phyloP scores from a whole-genome alignment of 2,113 vertebrate genomes.

The Megaceryle torquata region DNA sequence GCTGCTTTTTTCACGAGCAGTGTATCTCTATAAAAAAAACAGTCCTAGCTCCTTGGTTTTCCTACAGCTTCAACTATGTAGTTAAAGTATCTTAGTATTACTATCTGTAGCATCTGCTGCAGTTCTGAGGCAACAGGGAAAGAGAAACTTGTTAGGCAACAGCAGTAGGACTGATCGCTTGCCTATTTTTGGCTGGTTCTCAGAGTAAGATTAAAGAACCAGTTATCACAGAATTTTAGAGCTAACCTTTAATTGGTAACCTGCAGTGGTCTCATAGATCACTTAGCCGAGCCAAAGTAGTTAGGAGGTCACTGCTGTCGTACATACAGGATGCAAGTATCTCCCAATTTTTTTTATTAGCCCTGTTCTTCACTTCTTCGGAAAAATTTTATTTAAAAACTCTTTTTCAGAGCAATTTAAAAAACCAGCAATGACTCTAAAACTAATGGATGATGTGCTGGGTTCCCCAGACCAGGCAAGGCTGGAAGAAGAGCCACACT shows the following conservation, averaged over 20 bases:
- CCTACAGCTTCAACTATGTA: neutral
- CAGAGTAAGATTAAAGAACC: neutral
- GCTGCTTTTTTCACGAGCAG: neutral
- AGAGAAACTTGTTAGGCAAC: neutral
- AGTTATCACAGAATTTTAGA: neutral
- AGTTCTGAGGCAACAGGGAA: neutral
- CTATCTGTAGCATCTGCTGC: neutral
- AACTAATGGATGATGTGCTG: neutral
- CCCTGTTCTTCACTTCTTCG: neutral
- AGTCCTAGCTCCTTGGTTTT: neutral
- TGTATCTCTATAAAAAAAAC: neutral
- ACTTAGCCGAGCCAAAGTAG: neutral
- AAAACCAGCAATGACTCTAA: neutral
- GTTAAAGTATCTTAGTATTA: neutral
- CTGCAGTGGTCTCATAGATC: neutral
- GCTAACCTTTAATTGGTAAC: neutral
- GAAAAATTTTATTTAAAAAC: neutral
- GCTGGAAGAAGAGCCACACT: neutral
- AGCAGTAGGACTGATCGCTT: neutral
- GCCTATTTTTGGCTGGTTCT: neutral
- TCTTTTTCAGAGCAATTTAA: neutral
- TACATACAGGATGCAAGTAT: neutral
- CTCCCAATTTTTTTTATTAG: neutral
- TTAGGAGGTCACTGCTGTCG: neutral
- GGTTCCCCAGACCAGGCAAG: neutral